Evolutionary conservation across 2,888 invertebrate genomes (phyloP), one percentile per base, ranked within the genome.

Genomic region (Orthosia incerta): DNA sequence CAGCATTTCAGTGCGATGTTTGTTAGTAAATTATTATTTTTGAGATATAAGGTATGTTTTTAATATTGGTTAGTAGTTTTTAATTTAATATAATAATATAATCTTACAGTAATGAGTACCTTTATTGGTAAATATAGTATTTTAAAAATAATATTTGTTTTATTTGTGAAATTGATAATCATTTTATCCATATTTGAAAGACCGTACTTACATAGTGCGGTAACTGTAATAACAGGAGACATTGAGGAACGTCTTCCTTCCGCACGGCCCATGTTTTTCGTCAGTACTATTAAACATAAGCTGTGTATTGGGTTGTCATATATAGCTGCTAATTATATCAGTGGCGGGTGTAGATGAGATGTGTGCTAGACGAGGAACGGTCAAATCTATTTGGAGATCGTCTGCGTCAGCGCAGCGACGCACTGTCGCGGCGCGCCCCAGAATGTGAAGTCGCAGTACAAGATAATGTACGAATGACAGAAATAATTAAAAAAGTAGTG

Each of bases 21-120:
- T 95, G 95, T 95, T 96, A 96, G 95, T 95, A 95, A 96, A 95
- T 96, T 96, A 95, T 95, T 95, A 94, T 95, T 95, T 96, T 96
- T 95, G 95, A 95, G 94, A 95, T 95, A 89, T 95, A 94, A 94
- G 95, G 92, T 95, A 94, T 93, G 95, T 96, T 95, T 93, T 95
- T 94, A 93, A 94, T 94, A 91, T 95, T 95, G 93, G 90, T 95
- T 94, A 92, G 91, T 96, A 95, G 94, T 95, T 95, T 95, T 92
- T 95, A 95, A 94, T 92, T 91, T 95, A 95, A 95, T 95, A 94
- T 95, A 94, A 95, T 94, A 94, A 94, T 93, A 91, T 91, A 92
- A 93, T 93, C 90, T 91, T 76, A 56, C 74, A 93, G 93, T 94
- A 91, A 91, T 90, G 91, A 91, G 88, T 93, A 94, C 92, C 92